A percentile compares a stretch with the other conserved stretches of the same genome.
These are phyloP conservation scores for Tautogolabrus adspersus DNA, from an alignment of 2,113 vertebrate species.

Conservation along the genomic window DNA sequence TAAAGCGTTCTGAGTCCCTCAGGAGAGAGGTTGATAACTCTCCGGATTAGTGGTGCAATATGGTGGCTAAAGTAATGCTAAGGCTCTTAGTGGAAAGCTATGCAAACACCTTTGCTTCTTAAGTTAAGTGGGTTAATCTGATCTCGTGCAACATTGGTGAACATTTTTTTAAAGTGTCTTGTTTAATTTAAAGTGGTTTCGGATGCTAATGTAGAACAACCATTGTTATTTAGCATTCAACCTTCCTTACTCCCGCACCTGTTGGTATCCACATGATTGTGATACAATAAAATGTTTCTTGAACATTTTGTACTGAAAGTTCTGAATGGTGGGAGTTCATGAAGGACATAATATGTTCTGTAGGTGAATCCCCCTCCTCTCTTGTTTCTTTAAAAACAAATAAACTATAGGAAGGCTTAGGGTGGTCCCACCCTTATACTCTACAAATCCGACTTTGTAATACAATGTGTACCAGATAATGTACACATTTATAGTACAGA, in stretches of 20 bases:
- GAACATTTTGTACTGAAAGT: constrained; percentile 1
- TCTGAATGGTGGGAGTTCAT: constrained; percentile 7
- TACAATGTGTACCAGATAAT: constrained; percentile 10
- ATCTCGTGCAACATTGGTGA: not conserved
- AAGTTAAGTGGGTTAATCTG: constrained; percentile 34
- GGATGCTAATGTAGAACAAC: too few species aligned
- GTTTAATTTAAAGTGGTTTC: too few species aligned
- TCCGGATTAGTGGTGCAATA: constrained; percentile 6
- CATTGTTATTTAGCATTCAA: too few species aligned
- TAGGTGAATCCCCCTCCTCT: not conserved
- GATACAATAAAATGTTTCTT: too few species aligned
- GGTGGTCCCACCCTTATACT: constrained; percentile 21
- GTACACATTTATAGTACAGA: constrained; percentile 15
- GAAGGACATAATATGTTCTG: constrained; percentile 2
- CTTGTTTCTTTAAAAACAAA: constrained; percentile 38
- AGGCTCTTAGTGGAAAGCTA: constrained; percentile 24
- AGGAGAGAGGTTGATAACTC: not conserved
- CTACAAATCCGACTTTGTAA: constrained; percentile 21
- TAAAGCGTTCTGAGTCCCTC: not conserved
- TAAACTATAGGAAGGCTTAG: constrained; percentile 21
- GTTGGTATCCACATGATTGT: not conserved
- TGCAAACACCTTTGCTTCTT: constrained; percentile 8
- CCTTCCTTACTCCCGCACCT: not conserved
- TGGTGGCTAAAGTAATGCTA: constrained; percentile 17
- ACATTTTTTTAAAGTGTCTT: not conserved